Evolutionary conservation across 2,113 vertebrate species (phyloP).

Genomic region (Notothenia rossii): DNA sequence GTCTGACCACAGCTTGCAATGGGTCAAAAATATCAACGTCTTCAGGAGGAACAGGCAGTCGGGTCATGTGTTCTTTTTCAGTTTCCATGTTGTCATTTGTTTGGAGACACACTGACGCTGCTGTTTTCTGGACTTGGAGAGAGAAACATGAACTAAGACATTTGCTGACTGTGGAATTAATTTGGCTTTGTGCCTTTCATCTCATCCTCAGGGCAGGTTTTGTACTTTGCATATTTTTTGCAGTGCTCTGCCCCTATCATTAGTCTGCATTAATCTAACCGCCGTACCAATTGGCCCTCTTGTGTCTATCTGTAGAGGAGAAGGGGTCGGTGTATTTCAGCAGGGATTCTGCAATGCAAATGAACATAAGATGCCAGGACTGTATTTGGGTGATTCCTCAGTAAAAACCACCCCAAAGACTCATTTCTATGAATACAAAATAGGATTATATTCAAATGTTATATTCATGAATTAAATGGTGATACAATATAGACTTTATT

Average conservation of each 20-base stretch:
- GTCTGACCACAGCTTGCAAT: neutral
- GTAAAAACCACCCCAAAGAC: constrained; percentile 34
- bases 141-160: constrained; percentile 4
- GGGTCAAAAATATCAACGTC: neutral
- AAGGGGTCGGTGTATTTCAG: neutral
- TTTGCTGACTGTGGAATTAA: neutral
- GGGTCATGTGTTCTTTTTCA: constrained; percentile 4
- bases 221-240: constrained; percentile 39
- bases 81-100: constrained; percentile 27
- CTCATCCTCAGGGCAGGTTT: constrained; percentile 8
- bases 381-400: constrained; percentile 13
- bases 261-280: constrained; percentile 52
- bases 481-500: fast-evolving
- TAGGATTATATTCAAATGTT: constrained; percentile 25
- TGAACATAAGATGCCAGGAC: constrained; percentile 27
- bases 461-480: neutral
- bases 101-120: constrained; percentile 22
- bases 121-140: constrained; percentile 9
- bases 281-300: constrained; percentile 14
- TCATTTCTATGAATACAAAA: constrained; percentile 44
- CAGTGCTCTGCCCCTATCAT: constrained; percentile 31
- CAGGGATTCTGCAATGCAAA: constrained; percentile 57
- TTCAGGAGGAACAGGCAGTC: neutral
- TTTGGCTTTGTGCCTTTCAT: constrained; percentile 22
- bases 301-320: constrained; percentile 25